These are phyloP conservation scores for Pheosia gnoma DNA, from an alignment of 2,888 invertebrate genomes.

Conservation along the genomic window DNA sequence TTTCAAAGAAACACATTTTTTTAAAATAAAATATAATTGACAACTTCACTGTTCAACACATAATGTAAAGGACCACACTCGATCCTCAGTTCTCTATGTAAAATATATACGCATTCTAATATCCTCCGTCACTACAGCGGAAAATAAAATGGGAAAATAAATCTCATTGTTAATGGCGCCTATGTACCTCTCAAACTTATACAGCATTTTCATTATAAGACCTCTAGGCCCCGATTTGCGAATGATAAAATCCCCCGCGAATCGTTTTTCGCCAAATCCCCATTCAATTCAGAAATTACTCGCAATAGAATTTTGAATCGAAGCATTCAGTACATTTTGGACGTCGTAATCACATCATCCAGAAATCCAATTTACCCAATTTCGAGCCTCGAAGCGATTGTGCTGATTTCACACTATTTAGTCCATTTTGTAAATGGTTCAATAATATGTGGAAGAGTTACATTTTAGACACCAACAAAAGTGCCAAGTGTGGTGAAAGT, in stretches of 20 bases:
- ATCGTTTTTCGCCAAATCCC: constrained; percentile 50
- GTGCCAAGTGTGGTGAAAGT: too few species aligned
- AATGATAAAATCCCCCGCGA: constrained; percentile 52
- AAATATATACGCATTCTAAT: background rate
- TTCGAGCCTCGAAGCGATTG: constrained; percentile 35
- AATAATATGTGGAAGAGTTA: constrained; percentile 9
- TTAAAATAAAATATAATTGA: too few species aligned
- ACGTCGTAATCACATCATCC: constrained; percentile 50
- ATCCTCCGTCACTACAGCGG: background rate
- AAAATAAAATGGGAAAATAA: constrained; percentile 4
- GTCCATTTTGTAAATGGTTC: constrained; percentile 22
- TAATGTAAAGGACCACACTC: background rate
- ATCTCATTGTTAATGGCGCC: constrained; percentile 14
- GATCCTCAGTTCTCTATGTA: constrained; percentile 2
- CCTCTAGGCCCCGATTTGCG: constrained; percentile 33
- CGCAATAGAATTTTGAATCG: constrained; percentile 56
- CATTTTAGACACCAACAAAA: constrained; percentile 4
- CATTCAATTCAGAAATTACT: constrained; percentile 55
- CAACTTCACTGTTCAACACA: background rate
- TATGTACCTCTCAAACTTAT: constrained; percentile 17
- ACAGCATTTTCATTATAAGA: constrained; percentile 20
- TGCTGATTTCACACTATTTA: constrained; percentile 37
- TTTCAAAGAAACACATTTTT: too few species aligned
- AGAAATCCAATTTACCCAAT: constrained; percentile 56
- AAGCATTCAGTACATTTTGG: constrained; percentile 46